Conservation (phyloP, 1,140 invertebrate species). For the Sarcophaga peregrina region DNA sequence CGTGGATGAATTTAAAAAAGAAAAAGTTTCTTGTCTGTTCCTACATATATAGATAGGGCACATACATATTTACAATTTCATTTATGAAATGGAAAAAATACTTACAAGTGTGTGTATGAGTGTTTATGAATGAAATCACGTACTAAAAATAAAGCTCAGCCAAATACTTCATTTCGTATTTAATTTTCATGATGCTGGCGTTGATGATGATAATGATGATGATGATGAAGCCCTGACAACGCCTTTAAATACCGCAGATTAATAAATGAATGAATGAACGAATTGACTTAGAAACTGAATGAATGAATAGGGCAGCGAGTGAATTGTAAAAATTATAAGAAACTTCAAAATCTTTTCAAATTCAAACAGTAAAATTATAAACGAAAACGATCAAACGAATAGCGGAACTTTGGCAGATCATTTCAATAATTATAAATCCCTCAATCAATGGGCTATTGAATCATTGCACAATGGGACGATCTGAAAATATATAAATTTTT, state of each 20-base stretch:
- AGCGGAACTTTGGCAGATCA: conserved; percentile 33
- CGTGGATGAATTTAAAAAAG: conserved; percentile 20
- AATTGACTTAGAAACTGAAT: not conserved
- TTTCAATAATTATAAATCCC: not conserved
- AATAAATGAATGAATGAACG: conserved; percentile 23
- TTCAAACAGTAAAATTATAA: no score
- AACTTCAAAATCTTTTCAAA: not conserved
- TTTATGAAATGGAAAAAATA: not conserved
- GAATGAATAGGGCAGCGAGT: not conserved
- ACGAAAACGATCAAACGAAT: not conserved
- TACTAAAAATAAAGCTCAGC: conserved; percentile 15
- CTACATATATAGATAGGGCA: not conserved
- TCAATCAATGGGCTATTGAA: no score
- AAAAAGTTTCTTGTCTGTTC: not conserved
- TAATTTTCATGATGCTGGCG: not conserved
- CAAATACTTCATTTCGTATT: not conserved
- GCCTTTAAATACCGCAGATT: conserved; percentile 29
- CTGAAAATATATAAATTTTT: no score
- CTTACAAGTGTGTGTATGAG: no score
- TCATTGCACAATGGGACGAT: no score
- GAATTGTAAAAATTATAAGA: not conserved
- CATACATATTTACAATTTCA: not conserved
- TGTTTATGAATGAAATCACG: conserved; percentile 35
- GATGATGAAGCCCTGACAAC: conserved; percentile 27
- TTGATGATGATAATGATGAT: not conserved